Conservation (phyloP, 2,797 vertebrate species). For the Fistularia commersonii region DNA sequence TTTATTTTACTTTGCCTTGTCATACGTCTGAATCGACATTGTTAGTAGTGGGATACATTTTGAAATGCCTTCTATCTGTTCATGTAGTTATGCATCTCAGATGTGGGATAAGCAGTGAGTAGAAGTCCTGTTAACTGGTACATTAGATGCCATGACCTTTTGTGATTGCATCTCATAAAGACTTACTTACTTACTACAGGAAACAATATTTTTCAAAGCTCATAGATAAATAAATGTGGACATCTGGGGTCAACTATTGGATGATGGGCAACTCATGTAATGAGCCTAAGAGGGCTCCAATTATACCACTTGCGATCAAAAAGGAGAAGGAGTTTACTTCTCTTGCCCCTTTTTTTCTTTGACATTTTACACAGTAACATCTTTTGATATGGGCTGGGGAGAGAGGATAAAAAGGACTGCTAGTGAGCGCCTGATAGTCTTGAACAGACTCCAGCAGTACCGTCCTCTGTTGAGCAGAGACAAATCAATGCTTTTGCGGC, state of each 20-base stretch:
- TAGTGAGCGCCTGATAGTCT: slow-evolving; percentile 74
- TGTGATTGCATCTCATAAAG: slow-evolving; percentile 59
- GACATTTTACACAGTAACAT: slow-evolving; percentile 73
- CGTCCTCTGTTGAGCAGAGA: slow-evolving; percentile 33
- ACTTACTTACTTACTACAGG: slow-evolving; percentile 63
- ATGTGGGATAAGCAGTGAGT: neutral
- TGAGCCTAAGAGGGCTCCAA: slow-evolving; percentile 78
- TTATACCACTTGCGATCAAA: slow-evolving; percentile 79
- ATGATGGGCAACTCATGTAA: slow-evolving; percentile 73
- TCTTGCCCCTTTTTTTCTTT: slow-evolving; percentile 64
- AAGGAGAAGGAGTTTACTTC: slow-evolving; percentile 70
- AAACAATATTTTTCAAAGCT: slow-evolving; percentile 71
- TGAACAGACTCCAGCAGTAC: slow-evolving; percentile 64
- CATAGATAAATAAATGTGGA: slow-evolving; percentile 65
- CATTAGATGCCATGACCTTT: slow-evolving; percentile 55
- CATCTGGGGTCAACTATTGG: slow-evolving; percentile 69
- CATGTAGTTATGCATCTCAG: slow-evolving; percentile 26
- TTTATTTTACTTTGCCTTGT: slow-evolving; percentile 34
- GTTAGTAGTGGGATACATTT: slow-evolving; percentile 58
- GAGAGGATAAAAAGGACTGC: slow-evolving; percentile 19
- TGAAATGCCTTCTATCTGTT: slow-evolving; percentile 53
- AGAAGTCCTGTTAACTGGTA: neutral
- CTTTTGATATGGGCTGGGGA: slow-evolving; percentile 67
- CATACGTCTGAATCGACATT: slow-evolving; percentile 46
- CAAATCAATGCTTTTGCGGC: slow-evolving; percentile 40